Evolutionary conservation across 2,113 vertebrate genomes (phyloP).

Genomic region (Lonchura striata): DNA sequence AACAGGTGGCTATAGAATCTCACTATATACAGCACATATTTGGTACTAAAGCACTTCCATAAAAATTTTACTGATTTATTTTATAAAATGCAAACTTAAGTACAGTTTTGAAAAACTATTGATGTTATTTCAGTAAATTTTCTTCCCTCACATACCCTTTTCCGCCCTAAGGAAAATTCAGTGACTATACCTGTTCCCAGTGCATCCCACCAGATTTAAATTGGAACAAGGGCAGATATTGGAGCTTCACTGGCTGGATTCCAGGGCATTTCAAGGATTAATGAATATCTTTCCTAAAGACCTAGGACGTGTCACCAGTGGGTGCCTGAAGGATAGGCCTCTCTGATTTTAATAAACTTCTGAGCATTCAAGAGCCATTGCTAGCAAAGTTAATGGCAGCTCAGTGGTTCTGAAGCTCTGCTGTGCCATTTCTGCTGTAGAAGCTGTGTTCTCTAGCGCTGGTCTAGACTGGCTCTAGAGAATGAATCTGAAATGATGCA

Average conservation of each 20-base stretch:
- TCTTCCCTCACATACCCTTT: background rate
- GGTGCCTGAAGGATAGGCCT: background rate
- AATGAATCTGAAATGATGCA: background rate
- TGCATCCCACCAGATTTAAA: background rate
- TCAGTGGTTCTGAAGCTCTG: background rate
- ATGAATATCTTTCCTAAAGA: background rate
- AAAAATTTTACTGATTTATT: background rate
- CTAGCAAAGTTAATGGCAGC: background rate
- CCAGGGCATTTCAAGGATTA: background rate
- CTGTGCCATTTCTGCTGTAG: background rate
- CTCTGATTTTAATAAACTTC: background rate
- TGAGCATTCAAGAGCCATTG: background rate
- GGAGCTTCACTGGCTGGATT: background rate
- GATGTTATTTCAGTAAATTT: background rate
- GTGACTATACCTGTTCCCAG: background rate
- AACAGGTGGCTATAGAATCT: background rate
- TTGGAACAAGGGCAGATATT: background rate
- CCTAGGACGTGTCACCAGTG: background rate
- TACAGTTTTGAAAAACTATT: background rate
- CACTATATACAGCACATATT: background rate
- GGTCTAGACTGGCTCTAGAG: background rate
- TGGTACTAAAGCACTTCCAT: background rate
- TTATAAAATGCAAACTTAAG: background rate
- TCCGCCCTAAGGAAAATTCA: background rate
- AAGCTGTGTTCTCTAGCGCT: background rate